phyloP scores from a whole-genome alignment of 2,113 vertebrate genomes.

The Euleptes europaea region DNA sequence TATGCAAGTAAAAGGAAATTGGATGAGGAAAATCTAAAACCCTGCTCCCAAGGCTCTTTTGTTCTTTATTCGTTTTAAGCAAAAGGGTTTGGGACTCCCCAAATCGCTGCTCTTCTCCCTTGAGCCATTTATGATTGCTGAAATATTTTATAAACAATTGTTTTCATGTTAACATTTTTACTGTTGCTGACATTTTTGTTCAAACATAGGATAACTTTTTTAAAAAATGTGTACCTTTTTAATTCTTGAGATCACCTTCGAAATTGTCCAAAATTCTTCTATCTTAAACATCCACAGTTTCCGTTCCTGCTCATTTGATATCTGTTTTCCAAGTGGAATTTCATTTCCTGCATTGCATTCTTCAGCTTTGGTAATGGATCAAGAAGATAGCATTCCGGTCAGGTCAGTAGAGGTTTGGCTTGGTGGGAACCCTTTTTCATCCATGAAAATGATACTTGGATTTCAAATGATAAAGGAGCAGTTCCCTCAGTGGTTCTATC shows the following conservation, averaged over 20 bases:
- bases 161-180: neutral
- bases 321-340: neutral
- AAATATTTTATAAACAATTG: neutral
- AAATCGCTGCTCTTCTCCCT: neutral
- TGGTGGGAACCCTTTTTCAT: too few relatives aligned
- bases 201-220: neutral
- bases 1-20: neutral
- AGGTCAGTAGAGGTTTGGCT: too few relatives aligned
- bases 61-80: neutral
- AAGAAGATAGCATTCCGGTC: neutral
- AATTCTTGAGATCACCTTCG: neutral
- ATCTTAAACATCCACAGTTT: neutral
- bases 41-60: neutral
- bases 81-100: neutral
- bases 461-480: too few relatives aligned
- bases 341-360: neutral
- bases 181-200: neutral
- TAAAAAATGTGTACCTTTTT: neutral
- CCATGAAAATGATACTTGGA: too few relatives aligned
- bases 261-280: neutral
- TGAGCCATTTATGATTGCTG: neutral
- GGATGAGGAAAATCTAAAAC: neutral
- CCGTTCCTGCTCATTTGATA: neutral
- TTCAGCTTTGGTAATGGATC: neutral
- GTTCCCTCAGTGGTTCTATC: neutral